Evolutionary conservation across 53 echinoderm and acorn worm genomes (phyloP), one percentile per base, ranked within the genome.

Genomic region (Paracentrotus lividus): DNA sequence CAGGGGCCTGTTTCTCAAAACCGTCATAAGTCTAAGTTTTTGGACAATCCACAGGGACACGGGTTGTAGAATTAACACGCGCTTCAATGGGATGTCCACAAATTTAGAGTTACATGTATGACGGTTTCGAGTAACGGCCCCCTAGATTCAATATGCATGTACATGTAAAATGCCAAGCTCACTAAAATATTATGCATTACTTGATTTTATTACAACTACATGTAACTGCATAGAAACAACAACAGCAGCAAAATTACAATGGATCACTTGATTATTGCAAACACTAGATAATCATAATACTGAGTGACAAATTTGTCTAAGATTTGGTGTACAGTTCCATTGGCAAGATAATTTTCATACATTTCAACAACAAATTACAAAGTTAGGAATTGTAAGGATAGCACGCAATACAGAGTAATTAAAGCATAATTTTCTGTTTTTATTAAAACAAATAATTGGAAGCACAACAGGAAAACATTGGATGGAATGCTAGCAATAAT

Each of bases 251-350:
- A 40, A 72, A 38, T 7, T 38, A 38, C 64, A 72, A 36, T 5
- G 38, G 38, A 72, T 40, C 31, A 64, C 29, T 29, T 64, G 12
- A 72, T 72, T 72, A 40, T 72, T 40, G 40, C 72, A 72, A 38
- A 36, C 40, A 40, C 8, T 67, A 14, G 33, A 32, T 14, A 36
- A 72, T 38, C 36, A 20, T 14, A 32, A 40, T 40, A 38, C 38
- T 36, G 84, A 38, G 93, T 3, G 34, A 72, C 32, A 72, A 13
- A 42, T 93, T 13, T 92, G 1, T 56, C 36, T 77, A 43, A 76
- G n/a, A 40, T 84, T 92, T 54, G 72, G 34, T 92, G 12, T 85
- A 52, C 54, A 21, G 52, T 86, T 93, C 36, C 60, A 93, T 86
- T 31, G 32, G 87, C 45, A 85, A 60, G 86, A 42, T 84, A 84